Percentiles rank a stretch among this genome's conserved stretches.
Conservation (phyloP, 2,888 invertebrate genomes). For the Phytoseiulus persimilis region DNA sequence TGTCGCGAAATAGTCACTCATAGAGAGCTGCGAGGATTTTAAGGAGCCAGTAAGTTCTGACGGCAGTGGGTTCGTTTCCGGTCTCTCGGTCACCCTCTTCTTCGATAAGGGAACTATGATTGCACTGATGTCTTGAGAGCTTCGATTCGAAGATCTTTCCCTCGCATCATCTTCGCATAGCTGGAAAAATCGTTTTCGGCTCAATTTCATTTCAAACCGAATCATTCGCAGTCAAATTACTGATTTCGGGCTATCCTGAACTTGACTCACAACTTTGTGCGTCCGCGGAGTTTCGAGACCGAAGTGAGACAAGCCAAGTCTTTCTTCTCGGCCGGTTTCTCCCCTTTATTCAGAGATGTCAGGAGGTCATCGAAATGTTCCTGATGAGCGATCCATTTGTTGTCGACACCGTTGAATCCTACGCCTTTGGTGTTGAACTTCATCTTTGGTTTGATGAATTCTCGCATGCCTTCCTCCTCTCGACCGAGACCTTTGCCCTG, state of each 20-base stretch:
- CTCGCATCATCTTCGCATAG: conserved; percentile 37
- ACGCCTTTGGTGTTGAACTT: conserved; percentile 42
- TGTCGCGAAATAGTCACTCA: conserved; percentile 10
- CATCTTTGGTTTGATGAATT: conserved; percentile 41
- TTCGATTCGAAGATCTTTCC: conserved; percentile 37
- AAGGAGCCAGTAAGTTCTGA: neutral
- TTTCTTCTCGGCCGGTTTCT: neutral
- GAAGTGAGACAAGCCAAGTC: conserved; percentile 10
- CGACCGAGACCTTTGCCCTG: conserved; percentile 42
- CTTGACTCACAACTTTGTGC: conserved; percentile 20
- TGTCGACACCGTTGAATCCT: conserved; percentile 39
- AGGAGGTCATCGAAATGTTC: conserved; percentile 38
- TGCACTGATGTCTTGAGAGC: conserved; percentile 32
- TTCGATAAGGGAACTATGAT: conserved; percentile 33
- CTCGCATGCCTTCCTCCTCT: conserved; percentile 41
- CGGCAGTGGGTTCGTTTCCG: neutral
- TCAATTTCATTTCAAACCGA: neutral
- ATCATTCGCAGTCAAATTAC: neutral
- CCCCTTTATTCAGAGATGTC: neutral
- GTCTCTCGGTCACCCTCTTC: neutral
- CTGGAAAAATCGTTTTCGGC: neutral
- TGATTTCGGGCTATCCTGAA: neutral
- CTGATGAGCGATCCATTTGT: conserved; percentile 39
- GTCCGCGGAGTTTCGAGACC: conserved; percentile 13
- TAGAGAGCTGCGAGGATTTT: neutral